Percentiles rank a stretch among this genome's conserved stretches.
Conservation (phyloP, 1,140 invertebrate species). For the Carcinoscorpius rotundicauda region DNA sequence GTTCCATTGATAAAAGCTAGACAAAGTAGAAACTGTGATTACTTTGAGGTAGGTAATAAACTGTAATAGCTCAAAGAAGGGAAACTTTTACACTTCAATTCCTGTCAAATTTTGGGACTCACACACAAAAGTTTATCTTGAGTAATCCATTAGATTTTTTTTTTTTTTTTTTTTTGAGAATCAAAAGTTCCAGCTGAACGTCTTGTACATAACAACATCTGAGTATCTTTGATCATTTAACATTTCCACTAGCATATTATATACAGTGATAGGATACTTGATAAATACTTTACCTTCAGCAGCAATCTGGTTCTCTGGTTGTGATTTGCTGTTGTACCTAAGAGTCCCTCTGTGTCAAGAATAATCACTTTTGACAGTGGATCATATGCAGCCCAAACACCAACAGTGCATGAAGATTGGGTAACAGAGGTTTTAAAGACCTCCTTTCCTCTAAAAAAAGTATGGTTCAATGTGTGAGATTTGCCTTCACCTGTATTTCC, state of each 20-base stretch:
- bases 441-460: slow-evolving; percentile 60
- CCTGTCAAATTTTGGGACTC: no score
- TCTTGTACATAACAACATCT: no score
- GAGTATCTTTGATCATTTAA: no score
- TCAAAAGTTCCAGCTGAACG: no score
- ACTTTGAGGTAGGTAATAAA: no score
- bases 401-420: slow-evolving; percentile 61
- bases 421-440: slow-evolving; percentile 58
- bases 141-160: no score
- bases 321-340: slow-evolving; percentile 50
- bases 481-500: slow-evolving; percentile 79
- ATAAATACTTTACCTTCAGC: slow-evolving; percentile 43
- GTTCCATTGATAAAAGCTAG: no score
- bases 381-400: slow-evolving; percentile 67
- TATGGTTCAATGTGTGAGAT: slow-evolving; percentile 65
- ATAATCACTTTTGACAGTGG: slow-evolving; percentile 49
- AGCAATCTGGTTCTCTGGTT: slow-evolving; percentile 58
- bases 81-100: no score
- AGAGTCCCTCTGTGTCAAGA: slow-evolving; percentile 66
- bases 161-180: no score
- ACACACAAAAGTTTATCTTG: no score
- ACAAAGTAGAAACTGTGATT: no score
- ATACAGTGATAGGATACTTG: slow-evolving; percentile 5
- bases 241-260: neutral
- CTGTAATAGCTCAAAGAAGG: no score